Evolutionary conservation across 1,140 invertebrate genomes (phyloP).

Genomic region (Plectrocnemia conspersa): DNA sequence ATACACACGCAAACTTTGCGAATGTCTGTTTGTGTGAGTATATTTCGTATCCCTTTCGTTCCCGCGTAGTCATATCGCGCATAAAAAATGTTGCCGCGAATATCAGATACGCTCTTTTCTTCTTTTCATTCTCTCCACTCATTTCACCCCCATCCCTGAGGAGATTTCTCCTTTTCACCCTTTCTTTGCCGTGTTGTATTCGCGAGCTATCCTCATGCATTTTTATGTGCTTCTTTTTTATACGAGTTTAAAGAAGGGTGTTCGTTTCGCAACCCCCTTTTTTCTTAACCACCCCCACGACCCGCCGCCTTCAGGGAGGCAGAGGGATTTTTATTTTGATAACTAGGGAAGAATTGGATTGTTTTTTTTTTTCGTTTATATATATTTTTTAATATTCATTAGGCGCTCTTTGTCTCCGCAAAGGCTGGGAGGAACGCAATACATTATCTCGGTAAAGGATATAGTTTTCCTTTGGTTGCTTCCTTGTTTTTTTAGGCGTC

Average conservation of each 20-base stretch:
- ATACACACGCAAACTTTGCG: too few species aligned
- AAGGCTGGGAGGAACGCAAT: slow-evolving; percentile 28
- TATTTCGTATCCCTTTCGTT: slow-evolving; percentile 30
- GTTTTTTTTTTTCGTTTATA: slow-evolving; percentile 35
- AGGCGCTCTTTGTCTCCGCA: slow-evolving; percentile 27
- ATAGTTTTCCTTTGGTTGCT: too few species aligned
- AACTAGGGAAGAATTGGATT: slow-evolving; percentile 38
- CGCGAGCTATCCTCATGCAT: slow-evolving; percentile 54
- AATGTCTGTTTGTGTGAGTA: slow-evolving; percentile 6
- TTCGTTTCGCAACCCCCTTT: slow-evolving; percentile 36
- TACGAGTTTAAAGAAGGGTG: slow-evolving; percentile 55
- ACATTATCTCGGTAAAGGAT: neutral
- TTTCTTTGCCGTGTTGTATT: slow-evolving; percentile 45
- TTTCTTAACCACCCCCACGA: slow-evolving; percentile 10
- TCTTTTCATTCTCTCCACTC: slow-evolving; percentile 23
- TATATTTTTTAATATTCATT: slow-evolving; percentile 36
- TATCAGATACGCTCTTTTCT: slow-evolving; percentile 33
- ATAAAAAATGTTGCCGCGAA: slow-evolving; percentile 35
- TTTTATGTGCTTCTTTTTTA: slow-evolving; percentile 57
- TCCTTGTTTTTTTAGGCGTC: too few species aligned
- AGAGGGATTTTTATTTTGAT: slow-evolving; percentile 55
- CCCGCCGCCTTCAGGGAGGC: slow-evolving; percentile 38
- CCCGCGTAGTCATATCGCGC: slow-evolving; percentile 30
- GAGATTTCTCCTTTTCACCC: slow-evolving; percentile 42
- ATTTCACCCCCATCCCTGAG: slow-evolving; percentile 18